Evolutionary conservation across 2,888 invertebrate species (phyloP).

Genomic region (Xylota segnis): DNA sequence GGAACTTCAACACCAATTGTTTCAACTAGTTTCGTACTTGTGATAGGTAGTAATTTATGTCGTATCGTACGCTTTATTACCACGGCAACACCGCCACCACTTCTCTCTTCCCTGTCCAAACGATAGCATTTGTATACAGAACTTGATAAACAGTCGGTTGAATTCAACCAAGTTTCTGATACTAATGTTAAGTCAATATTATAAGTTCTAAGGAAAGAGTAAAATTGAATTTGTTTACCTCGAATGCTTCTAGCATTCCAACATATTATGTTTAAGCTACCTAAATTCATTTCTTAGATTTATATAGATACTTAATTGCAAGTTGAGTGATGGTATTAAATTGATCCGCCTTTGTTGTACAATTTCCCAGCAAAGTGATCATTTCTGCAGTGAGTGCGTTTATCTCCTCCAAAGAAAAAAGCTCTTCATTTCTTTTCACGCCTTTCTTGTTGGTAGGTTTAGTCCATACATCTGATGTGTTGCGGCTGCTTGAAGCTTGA

Average conservation of each 20-base stretch:
- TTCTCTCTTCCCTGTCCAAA: slow-evolving; percentile 28
- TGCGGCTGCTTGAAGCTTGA: too few relatives aligned
- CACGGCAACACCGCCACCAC: slow-evolving; percentile 16
- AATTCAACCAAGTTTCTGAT: too few relatives aligned
- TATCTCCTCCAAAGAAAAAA: too few relatives aligned
- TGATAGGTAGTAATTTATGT: slow-evolving; percentile 6
- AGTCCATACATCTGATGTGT: too few relatives aligned
- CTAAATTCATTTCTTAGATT: background rate
- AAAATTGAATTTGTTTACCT: too few relatives aligned
- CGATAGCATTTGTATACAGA: slow-evolving; percentile 15
- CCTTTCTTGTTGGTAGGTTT: too few relatives aligned
- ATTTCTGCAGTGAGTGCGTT: background rate
- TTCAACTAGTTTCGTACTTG: slow-evolving; percentile 16
- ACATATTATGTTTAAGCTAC: too few relatives aligned
- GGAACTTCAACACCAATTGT: background rate
- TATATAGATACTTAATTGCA: slow-evolving; percentile 10
- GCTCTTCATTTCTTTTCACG: too few relatives aligned
- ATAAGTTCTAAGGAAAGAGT: too few relatives aligned
- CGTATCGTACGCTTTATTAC: slow-evolving; percentile 10
- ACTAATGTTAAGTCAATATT: too few relatives aligned
- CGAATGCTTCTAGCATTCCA: too few relatives aligned
- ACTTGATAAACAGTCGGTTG: background rate
- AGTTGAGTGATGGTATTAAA: slow-evolving; percentile 32
- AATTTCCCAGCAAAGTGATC: background rate
- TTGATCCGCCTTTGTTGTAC: slow-evolving; percentile 14